Evolutionary conservation across 1,140 invertebrate species (phyloP), one percentile per base, ranked within the genome.

Genomic region (Pseudachorutes palmiensis): DNA sequence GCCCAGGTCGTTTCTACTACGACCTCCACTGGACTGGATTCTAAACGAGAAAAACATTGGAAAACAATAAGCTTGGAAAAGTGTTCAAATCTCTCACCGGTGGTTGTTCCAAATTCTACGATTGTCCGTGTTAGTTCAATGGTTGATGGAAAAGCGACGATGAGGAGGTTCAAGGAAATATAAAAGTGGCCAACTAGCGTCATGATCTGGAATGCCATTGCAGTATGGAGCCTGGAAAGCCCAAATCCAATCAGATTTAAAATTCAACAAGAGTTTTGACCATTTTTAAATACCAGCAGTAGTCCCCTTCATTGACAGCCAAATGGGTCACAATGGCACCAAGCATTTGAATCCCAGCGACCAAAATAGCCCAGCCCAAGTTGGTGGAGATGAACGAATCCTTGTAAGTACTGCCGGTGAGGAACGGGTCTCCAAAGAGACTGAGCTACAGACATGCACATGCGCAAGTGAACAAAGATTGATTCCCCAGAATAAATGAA

Each of bases 311-410:
- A 14, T 64, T 48, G 14, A 48, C 62, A 30, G 62, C 62, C 36
- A 64, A 32, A 9, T 49, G 62, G n/a, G 62, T 64, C 26, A 64
- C 45, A 30, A 30, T 48, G 31, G 62, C 62, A 26, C 41, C 62
- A 12, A 64, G 28, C 36, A 64, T 64, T 64, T 64, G 62, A 22
- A 64, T 31, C 36, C 32, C 49, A n/a, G 62, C 48, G 12, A 64
- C 32, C 36, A 41, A 64, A 49, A 64, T 64, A 3, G 41, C 62
- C 29, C 62, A 64, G 26, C 36, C 62, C 36, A 41, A 41, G 5
- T 41, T 41, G 5, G 36, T 41, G 19, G 19, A 41, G 14, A 30
- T 48, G 12, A 64, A 22, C 26, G 48, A 36, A 51, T 64, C 62
- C 1, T 41, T 48, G 19, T 64, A 48, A 48, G 30, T 48, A 16